Evolutionary conservation across 2,888 invertebrate species (phyloP).

Genomic region (Dioctria rufipes): DNA sequence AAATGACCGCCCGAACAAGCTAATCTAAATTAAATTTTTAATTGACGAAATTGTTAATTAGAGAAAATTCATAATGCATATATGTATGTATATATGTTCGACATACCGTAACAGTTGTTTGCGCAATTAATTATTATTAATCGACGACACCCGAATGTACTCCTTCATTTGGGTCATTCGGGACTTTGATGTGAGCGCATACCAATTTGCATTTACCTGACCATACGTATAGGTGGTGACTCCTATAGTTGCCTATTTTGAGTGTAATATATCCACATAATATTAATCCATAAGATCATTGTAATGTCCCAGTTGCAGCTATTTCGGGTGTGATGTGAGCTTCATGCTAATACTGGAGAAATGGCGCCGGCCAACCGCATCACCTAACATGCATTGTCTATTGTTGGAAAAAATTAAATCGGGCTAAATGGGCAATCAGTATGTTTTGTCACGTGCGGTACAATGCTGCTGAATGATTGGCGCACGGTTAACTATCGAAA

Average conservation of each 20-base stretch:
- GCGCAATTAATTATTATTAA: no score
- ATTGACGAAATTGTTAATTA: no score
- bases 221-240: neutral
- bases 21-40: no score
- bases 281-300: neutral
- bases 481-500: no score
- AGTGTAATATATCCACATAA: no score
- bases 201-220: neutral
- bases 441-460: constrained; percentile 19
- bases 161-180: constrained; percentile 6
- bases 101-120: no score
- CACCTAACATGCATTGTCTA: neutral
- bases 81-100: no score
- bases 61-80: no score
- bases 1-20: no score
- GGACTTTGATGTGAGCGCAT: neutral
- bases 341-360: constrained; percentile 1
- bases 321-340: neutral
- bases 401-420: constrained; percentile 27
- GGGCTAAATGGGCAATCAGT: constrained; percentile 34
- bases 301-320: constrained; percentile 16
- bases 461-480: no score
- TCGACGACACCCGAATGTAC: no score
- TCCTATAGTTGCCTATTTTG: neutral
- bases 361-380: neutral